Base-by-base conservation (phyloP, 2,113 vertebrate genomes). In the Monarcha castaneiventris region DNA sequence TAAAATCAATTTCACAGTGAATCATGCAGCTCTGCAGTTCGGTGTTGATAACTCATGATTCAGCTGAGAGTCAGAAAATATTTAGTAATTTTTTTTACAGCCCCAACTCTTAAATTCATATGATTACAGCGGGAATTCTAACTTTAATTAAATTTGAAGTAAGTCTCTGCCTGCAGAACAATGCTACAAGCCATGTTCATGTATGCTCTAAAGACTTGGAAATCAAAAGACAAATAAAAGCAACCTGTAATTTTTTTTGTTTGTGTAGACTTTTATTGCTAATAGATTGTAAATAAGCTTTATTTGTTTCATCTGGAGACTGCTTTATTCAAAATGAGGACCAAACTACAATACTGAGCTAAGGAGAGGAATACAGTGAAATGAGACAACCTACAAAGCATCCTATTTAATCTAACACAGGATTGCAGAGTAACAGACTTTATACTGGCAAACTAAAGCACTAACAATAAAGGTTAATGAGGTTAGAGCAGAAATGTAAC, bases 221-320 rank as follows among this genome's bases (percentile, higher is more conserved):
- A 96, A 94, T 83, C 93, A 86, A 86, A 94, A 95, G 68, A 74
- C 39, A 95, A 89, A 89, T 90, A 93, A 89, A 95, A 94, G 64
- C 68, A 95, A 81, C 67, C 56, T 59, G 52, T 86, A 76, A 26
- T 69, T 94, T 94, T 94, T 59, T 88, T 87, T 94, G 66, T 94
- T 90, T 89, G 25, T 77, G n/a, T 75, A 72, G 88, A 66, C 52
- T 77, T 95, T 90, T 94, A 84, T 93, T 89, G 27, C 72, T 84
- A 51, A 86, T 96, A 93, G 67, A 81, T 67, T 94, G 85, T 94
- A 96, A 96, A 94, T 92, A 96, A 94, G 73, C 73, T 90, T 94
- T 87, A 79, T 91, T 74, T 89, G 55, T 77, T 93, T 96, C 7
- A 1, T 83, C 90, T 81, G 74, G 91, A 96, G 87, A 74, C 67